Evolutionary conservation across 2,888 invertebrate genomes (phyloP).

Genomic region (Pristionchus fissidentatus): DNA sequence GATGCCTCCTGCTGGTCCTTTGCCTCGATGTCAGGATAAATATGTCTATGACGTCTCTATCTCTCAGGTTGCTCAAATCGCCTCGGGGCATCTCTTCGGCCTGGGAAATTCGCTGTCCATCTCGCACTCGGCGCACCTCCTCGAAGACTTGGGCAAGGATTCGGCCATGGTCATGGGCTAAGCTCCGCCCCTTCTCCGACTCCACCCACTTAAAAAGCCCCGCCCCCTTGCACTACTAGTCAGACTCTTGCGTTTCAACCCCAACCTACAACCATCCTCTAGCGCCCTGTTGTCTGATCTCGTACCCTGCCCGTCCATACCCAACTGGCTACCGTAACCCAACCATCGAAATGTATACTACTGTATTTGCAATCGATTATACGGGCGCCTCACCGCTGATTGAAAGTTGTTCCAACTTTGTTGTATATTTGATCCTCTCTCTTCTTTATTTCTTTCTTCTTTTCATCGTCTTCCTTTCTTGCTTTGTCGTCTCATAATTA

Average conservation of each 20-base stretch:
- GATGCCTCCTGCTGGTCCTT: too few relatives aligned
- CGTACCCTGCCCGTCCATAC: background rate
- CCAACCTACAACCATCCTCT: too few relatives aligned
- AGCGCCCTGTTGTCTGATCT: background rate
- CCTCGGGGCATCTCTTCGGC: constrained; percentile 69
- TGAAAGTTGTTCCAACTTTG: constrained; percentile 37
- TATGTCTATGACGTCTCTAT: background rate
- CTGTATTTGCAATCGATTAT: constrained; percentile 28
- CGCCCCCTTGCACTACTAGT: constrained; percentile 8
- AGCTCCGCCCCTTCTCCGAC: background rate
- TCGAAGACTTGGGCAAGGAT: constrained; percentile 50
- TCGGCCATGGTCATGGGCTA: background rate
- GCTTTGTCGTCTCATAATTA: background rate
- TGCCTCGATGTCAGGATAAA: too few relatives aligned
- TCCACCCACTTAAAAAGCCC: background rate
- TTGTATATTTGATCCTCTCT: constrained; percentile 30
- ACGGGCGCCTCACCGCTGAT: constrained; percentile 6
- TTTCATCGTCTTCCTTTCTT: background rate
- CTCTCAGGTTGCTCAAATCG: constrained; percentile 61
- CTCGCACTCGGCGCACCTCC: constrained; percentile 54
- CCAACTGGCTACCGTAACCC: constrained; percentile 20
- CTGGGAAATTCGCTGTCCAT: constrained; percentile 63
- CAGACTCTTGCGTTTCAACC: background rate
- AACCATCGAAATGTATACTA: background rate
- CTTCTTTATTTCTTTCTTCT: background rate